Conservation (phyloP, 2,113 vertebrate species). For the Camelus bactrianus region DNA sequence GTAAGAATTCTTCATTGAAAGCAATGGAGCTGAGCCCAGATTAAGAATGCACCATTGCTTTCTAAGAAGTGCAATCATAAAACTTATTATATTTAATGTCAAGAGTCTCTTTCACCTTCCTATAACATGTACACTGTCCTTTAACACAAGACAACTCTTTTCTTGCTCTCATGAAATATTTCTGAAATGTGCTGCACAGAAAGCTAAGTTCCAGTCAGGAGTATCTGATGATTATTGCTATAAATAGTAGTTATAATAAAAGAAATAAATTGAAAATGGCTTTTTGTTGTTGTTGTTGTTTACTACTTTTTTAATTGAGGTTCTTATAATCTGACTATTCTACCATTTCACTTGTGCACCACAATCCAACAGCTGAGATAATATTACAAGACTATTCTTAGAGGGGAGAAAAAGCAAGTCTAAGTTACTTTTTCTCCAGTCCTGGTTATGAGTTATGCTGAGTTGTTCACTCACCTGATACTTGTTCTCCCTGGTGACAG, state of each 20-base stretch:
- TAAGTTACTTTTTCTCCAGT: background rate
- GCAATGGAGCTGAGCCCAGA: background rate
- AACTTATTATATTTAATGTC: background rate
- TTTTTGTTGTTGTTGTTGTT: background rate
- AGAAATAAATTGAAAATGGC: background rate
- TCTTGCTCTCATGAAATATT: background rate
- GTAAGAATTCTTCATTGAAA: constrained; percentile 44
- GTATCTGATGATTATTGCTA: background rate
- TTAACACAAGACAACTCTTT: background rate
- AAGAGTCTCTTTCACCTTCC: background rate
- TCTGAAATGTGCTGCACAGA: background rate
- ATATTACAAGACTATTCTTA: background rate
- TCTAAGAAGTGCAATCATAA: background rate
- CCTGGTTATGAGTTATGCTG: background rate
- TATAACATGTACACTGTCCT: background rate
- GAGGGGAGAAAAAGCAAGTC: background rate
- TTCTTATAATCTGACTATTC: background rate
- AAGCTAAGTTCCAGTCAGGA: background rate
- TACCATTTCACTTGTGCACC: background rate
- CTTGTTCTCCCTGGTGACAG: background rate
- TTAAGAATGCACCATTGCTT: constrained; percentile 53
- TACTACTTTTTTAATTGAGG: background rate
- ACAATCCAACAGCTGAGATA: background rate
- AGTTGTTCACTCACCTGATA: background rate
- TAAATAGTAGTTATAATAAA: background rate